Evolutionary conservation across 2,888 invertebrate species (phyloP), one percentile per base, ranked within the genome.

Genomic region (Eilema caniola): DNA sequence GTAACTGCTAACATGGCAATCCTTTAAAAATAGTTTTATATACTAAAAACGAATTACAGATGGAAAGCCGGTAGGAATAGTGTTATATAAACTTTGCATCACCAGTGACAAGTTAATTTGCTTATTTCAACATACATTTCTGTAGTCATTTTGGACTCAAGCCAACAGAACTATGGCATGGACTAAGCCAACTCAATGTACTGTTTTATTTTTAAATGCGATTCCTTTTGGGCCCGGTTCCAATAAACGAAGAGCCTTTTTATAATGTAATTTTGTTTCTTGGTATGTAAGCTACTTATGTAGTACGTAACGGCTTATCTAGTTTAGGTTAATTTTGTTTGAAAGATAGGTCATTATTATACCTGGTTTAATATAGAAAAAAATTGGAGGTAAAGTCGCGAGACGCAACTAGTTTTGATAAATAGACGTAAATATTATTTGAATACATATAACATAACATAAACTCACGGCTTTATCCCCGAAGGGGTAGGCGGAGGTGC

Each of bases 71-170:
- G 8, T 24, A 28, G 8, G 24, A 25, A 59, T 59, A 25, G 24
- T 25, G 16, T 25, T 59, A 57, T 33, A 16, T 63, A 57, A 66
- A 63, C 66, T 41, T 56, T 68, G 65, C 60, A 65, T 73, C 62
- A 66, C 59, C 24, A 61, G 24, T 70, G 66, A 72, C 69, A n/a
- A 57, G 64, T 33, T 66, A 74, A 71, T 71, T 71, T 66, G 53
- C 70, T 37, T 62, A 66, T 24, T 61, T 66, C 62, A 64, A 69
- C 67, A 76, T 74, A 64, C 66, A 62, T 53, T 72, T 61, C 53
- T 37, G 33, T 16, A n/a, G n/a, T 65, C 28, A 25, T 31, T 23
- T 61, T 70, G 65, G 56, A 53, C 11, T 53, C 28, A 41, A 12
- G 62, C 70, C 66, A 70, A 61, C 28, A 61, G n/a, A 10, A 60